phyloP scores from a whole-genome alignment of 2,888 invertebrate genomes.

The Thereva unica region DNA sequence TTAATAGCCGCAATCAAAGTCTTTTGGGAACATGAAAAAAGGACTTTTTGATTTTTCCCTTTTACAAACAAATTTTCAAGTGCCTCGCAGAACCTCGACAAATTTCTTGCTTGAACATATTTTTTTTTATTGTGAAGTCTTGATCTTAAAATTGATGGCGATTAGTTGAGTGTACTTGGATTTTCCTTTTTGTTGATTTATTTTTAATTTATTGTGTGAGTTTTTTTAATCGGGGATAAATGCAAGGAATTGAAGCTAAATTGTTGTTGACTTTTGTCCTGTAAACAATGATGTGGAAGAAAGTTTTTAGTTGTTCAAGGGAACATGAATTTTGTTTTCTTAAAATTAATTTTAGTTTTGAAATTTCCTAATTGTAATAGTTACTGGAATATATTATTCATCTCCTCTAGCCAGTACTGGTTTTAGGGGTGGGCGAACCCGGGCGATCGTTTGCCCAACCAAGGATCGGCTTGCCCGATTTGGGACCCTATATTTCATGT shows the following conservation, averaged over 20 bases:
- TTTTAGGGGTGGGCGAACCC: no score
- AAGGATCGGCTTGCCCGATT: no score
- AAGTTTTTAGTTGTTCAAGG: no score
- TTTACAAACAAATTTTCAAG: background rate
- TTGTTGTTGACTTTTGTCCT: background rate
- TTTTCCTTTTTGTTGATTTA: constrained; percentile 1
- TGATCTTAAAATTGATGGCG: constrained; percentile 18
- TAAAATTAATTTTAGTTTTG: background rate
- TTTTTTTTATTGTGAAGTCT: constrained; percentile 14
- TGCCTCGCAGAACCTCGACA: constrained; percentile 7
- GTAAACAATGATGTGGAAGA: background rate
- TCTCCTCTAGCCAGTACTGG: no score
- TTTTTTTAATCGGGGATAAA: constrained; percentile 8
- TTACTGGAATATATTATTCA: no score
- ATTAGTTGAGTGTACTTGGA: constrained; percentile 15
- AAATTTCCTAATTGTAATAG: no score
- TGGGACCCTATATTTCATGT: no score
- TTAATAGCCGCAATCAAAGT: constrained; percentile 10
- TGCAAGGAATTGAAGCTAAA: constrained; percentile 19
- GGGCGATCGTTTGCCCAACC: no score
- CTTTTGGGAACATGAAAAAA: background rate
- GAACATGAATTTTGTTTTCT: background rate
- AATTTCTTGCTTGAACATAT: constrained; percentile 7
- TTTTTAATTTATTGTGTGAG: background rate
- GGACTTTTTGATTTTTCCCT: constrained; percentile 12